Conservation (phyloP, 2,888 invertebrate genomes). For the Ophioninae sp. region DNA sequence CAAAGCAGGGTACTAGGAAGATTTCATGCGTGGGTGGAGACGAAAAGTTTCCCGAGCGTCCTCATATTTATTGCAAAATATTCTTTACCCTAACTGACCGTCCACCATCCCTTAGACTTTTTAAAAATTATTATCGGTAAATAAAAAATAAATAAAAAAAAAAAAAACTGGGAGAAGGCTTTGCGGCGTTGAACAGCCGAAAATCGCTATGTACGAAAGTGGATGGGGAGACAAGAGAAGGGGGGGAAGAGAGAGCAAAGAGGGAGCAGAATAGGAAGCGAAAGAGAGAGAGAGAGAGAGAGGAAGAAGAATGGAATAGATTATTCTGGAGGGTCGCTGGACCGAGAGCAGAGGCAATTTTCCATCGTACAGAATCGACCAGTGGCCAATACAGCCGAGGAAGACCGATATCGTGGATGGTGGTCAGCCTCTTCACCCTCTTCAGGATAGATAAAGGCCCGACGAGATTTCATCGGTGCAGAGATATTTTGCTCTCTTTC, state of each 20-base stretch:
- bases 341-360: slow-evolving; percentile 57
- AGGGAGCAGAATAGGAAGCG: not conserved
- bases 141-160: slow-evolving; percentile 5
- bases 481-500: slow-evolving; percentile 31
- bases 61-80: slow-evolving; percentile 42
- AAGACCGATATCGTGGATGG: slow-evolving; percentile 48
- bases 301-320: slow-evolving; percentile 63
- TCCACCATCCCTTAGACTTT: slow-evolving; percentile 2
- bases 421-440: slow-evolving; percentile 54
- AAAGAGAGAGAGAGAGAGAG: slow-evolving; percentile 3
- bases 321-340: slow-evolving; percentile 63
- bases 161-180: slow-evolving; percentile 15
- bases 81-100: slow-evolving; percentile 28
- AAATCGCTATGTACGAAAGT: slow-evolving; percentile 2
- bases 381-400: slow-evolving; percentile 3
- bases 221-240: slow-evolving; percentile 24
- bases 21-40: slow-evolving; percentile 4
- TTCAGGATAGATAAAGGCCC: slow-evolving; percentile 56
- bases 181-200: slow-evolving; percentile 21
- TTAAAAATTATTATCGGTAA: slow-evolving; percentile 26
- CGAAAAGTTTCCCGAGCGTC: slow-evolving; percentile 48
- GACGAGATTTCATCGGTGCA: slow-evolving; percentile 63
- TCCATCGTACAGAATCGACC: slow-evolving; percentile 38
- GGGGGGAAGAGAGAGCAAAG: slow-evolving; percentile 1
- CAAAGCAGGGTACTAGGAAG: not conserved